Base-by-base conservation (phyloP, 2,888 invertebrate species). In the Cylindroiulus punctatus region DNA sequence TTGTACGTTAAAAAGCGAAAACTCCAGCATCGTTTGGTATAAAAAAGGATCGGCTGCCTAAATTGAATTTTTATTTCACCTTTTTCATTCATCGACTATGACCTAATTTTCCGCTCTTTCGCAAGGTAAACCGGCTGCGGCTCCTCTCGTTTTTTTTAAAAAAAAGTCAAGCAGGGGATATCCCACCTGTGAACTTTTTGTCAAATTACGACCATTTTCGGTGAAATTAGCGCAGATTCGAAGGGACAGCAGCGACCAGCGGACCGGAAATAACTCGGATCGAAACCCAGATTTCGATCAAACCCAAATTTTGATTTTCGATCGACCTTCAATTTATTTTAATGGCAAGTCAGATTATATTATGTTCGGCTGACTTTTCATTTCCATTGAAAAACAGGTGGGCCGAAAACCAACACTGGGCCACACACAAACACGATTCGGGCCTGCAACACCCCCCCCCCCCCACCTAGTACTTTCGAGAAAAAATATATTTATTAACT, bases 361-460 rank as follows among this genome's bases (percentile, higher is more conserved):
- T 57, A 57, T 57, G 57, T 57, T 57, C 10, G 57, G 57, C 57
- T 57, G 57, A 57, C 57, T 57, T 57, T 57, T 57, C 57, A 57
- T 57, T 57, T 57, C 57, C 57, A 57, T 57, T 57, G 57, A n/a
- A n/a, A 57, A 57, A 57, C 57, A 57, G 57, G 57, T 57, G 57
- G 57, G 57, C 57, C 57, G 57, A 57, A 57, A 57, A 57, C 57
- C n/a, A 22, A 57, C 57, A n/a, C 57, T 57, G 57, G 57, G 57
- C 57, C 57, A 57, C 57, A 57, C 57, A 57, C 57, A 57, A 57
- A 57, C 57, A 57, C 57, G 57, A 57, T 57, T 57, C n/a, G 57
- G 57, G 57, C 22, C 14, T 4, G 5, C 57, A 1, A 57, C 4
- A 10, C 10, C 57, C 22, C 22, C 22, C 22, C 22, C 4, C 57